phyloP scores from a whole-genome alignment of 1,140 invertebrate genomes.

The Mycetomoellerius zeteki region DNA sequence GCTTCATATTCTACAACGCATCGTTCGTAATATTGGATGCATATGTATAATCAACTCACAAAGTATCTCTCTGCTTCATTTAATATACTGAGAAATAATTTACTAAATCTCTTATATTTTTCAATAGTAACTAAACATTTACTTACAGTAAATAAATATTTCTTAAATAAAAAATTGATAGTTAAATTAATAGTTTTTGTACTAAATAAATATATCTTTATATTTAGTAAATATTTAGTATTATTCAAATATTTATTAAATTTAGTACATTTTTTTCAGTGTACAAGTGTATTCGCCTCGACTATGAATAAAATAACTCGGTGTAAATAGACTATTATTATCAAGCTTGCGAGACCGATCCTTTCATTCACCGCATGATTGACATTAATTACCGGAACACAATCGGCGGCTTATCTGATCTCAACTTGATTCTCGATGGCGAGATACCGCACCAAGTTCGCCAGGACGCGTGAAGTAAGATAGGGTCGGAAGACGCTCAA shows the following conservation, averaged over 20 bases:
- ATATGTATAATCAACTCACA: neutral
- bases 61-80: neutral
- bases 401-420: conserved; percentile 59
- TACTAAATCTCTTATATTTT: no score
- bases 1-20: neutral
- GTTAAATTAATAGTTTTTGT: no score
- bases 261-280: no score
- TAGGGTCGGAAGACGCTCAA: conserved; percentile 35
- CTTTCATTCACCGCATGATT: conserved; percentile 48
- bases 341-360: conserved; percentile 13
- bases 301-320: neutral
- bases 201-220: no score
- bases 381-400: conserved; percentile 63
- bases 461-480: conserved; percentile 28
- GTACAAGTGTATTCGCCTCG: neutral
- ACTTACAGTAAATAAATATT: no score
- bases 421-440: conserved; percentile 9
- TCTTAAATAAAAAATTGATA: no score
- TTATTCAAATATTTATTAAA: no score
- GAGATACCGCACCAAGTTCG: conserved; percentile 30
- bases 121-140: no score
- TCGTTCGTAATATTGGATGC: neutral
- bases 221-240: no score
- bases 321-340: neutral
- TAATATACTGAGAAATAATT: neutral